Base-by-base conservation (phyloP, 2,113 vertebrate genomes). In the Cyrtonyx montezumae region DNA sequence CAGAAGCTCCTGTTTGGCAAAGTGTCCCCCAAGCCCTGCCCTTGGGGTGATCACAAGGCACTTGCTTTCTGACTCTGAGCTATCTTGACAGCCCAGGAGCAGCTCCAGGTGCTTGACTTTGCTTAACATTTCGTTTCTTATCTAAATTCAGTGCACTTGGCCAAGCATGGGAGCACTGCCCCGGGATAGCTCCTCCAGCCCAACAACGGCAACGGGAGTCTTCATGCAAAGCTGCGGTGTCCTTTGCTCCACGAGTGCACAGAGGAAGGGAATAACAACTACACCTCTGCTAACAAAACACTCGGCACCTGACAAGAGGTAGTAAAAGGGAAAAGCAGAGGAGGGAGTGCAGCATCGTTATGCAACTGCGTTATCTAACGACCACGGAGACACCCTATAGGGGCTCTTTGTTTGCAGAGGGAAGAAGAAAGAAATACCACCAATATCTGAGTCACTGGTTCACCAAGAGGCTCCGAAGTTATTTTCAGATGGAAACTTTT, bases 401-500 rank as follows among this genome's bases (percentile, higher is more conserved):
- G 92, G 92, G 81, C 83, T 94, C 78, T 90, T 93, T 95, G 96
- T 97, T 91, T 95, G 83, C 87, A 46, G 59, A 91, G 83, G 87
- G 81, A 73, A 92, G 70, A 61, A 83, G 75, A 87, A 88, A 94
- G 88, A 95, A 90, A 93, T 51, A 59, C 90, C 84, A 96, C 95
- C 89, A 79, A 49, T 43, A 56, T 78, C 87, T 93, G 93, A 95
- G 87, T 91, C 91, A 91, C 61, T 83, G 84, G 87, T 87, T 96
- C 90, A 84, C 87, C 87, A 70, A 92, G 71, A 95, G 96, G 80
- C 84, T 84, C 78, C 4, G 0, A 80, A 88, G 91, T 84, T 91
- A 42, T 94, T 95, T 93, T 95, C 79, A 75, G 96, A 18, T 97
- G 95, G 94, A 97, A 97, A 96, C 80, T 96, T 96, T 97, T 96